A percentile compares a stretch with the other conserved stretches of the same genome.
These are phyloP conservation scores for Phragmatobia fuliginosa DNA, from an alignment of 2,888 invertebrate genomes.

Conservation along the genomic window DNA sequence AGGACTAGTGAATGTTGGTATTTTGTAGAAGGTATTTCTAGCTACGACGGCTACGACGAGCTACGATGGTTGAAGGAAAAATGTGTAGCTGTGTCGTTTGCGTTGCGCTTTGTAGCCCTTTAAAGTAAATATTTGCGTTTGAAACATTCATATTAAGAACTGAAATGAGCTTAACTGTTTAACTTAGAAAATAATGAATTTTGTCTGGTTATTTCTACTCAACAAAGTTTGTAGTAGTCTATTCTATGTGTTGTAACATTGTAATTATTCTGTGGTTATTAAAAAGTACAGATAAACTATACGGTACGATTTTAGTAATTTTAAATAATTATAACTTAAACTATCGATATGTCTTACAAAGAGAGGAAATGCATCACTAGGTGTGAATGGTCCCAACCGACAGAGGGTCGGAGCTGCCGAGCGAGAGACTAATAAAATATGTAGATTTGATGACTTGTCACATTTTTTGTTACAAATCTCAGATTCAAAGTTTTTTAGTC, in stretches of 20 bases:
- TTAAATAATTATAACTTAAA: conserved; percentile 9
- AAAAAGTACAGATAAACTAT: neutral
- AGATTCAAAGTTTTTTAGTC: conserved; percentile 83
- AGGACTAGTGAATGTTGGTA: conserved; percentile 20
- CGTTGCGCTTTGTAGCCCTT: neutral
- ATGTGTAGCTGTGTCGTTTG: conserved; percentile 8
- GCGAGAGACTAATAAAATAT: conserved; percentile 85
- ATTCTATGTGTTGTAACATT: too few species aligned
- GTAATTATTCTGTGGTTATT: neutral
- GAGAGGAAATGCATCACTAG: conserved; percentile 63
- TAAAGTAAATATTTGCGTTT: neutral
- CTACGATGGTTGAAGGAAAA: conserved; percentile 7
- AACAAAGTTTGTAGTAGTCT: too few species aligned
- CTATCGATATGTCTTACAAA: conserved; percentile 62
- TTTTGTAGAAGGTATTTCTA: conserved; percentile 20
- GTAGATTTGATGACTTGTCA: conserved; percentile 87
- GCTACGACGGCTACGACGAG: neutral
- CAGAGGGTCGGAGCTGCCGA: conserved; percentile 80
- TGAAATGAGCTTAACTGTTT: too few species aligned
- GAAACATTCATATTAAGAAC: neutral
- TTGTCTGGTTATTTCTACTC: too few species aligned
- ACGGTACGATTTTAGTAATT: neutral
- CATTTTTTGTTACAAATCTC: conserved; percentile 85
- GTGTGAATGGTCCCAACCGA: conserved; percentile 66
- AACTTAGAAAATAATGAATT: neutral